Conservation (phyloP, 1,140 invertebrate genomes). For the Achatina immaculata region DNA sequence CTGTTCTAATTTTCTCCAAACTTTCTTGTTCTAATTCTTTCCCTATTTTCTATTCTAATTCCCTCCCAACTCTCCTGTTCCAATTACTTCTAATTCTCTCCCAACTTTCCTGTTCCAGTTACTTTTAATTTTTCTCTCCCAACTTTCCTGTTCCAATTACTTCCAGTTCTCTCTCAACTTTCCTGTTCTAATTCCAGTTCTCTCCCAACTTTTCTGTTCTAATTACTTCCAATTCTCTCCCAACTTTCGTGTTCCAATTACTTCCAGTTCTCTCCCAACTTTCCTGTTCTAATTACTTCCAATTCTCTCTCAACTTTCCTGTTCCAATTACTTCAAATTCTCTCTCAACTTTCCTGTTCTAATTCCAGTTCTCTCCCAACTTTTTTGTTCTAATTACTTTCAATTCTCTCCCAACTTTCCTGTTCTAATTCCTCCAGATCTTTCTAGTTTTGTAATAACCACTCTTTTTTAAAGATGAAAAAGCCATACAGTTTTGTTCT, state of each 20-base stretch:
- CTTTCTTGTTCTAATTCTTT: constrained; percentile 1
- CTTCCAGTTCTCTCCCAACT: background rate
- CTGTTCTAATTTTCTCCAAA: background rate
- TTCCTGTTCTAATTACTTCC: background rate
- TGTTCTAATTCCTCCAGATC: background rate
- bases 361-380: background rate
- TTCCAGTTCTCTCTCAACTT: constrained; percentile 11
- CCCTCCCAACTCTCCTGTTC: background rate
- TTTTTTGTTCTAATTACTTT: background rate
- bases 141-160: background rate
- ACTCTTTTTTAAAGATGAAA: too few species aligned
- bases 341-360: constrained; percentile 9
- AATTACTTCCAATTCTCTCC: constrained; percentile 1
- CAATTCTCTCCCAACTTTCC: background rate
- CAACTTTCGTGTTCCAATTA: background rate
- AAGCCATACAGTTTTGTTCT: too few species aligned
- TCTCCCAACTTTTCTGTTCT: background rate
- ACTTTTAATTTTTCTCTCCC: background rate
- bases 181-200: background rate
- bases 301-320: background rate
- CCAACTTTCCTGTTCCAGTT: background rate
- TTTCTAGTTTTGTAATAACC: too few species aligned
- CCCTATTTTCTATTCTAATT: constrained; percentile 3
- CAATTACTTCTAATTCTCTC: constrained; percentile 8
- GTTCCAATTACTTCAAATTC: background rate